Base-by-base conservation (phyloP, 2,888 invertebrate species). In the Rutpela maculata region DNA sequence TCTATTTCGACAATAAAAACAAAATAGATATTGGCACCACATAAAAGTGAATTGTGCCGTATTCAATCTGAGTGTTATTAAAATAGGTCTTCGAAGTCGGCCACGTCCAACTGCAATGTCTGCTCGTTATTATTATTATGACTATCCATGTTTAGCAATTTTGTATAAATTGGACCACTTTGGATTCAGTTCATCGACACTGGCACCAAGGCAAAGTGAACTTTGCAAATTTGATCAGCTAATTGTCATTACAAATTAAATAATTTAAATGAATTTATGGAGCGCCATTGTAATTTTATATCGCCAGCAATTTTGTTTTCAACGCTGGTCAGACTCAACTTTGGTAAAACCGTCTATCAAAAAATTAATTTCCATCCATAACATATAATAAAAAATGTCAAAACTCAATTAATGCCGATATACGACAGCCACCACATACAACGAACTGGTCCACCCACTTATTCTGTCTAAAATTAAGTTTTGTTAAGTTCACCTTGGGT, bases 371-470 rank as follows among this genome's bases (percentile, higher is more conserved):
- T 35, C 67, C 74, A 78, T 78, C 26, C 62, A 50, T 38, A 71
- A 56, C 70, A 50, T 59, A 62, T 76, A 78, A 81, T 78, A 76
- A 78, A 81, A 75, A 19, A 70, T 74, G 81, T 81, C 80, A 80
- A 78, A 81, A 81, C 79, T 80, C 78, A 81, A 81, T 81, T 81
- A 79, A 79, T 77, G 56, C 73, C 70, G 77, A 81, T 74, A 70
- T 80, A 81, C 76, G 78, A 81, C 72, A 78, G 74, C 74, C 66
- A 60, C 68, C 22, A 62, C 60, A 26, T 67, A 31, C 65, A 72
- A 31, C 62, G 62, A 74, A 68, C 74, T 73, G 70, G 77, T 79
- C 79, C 75, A 70, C 79, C 79, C 79, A 79, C 79, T 72, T 57
- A 63, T 26, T 9, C 10, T 22, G 75, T 70, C 73, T 78, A 76